Base-by-base conservation (phyloP, 2,888 invertebrate species). In the Agonopterix heracliana region DNA sequence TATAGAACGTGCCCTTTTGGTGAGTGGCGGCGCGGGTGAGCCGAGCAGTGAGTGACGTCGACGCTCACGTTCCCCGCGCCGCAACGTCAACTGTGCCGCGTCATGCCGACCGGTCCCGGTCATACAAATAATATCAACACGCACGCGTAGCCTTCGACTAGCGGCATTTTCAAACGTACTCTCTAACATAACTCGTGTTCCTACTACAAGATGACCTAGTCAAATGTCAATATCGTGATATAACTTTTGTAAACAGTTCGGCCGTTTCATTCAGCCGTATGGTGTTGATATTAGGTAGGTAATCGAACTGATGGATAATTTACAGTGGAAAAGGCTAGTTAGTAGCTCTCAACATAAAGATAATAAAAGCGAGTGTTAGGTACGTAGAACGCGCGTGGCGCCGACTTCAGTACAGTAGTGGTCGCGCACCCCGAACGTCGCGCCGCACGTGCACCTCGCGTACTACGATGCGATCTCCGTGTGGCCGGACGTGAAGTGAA, bases 1-100 rank as follows among this genome's bases (percentile, higher is more conserved):
- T 82, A 86, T 86, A 87, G 84, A 85, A 78, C 79, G 82, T 82
- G 82, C 78, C 81, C 84, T 82, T 83, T 80, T 67, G 63, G 71
- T 68, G 70, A 73, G 74, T 71, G 74, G 82, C 82, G 83, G 82
- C 84, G 85, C 84, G 84, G 81, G 81, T 80, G 80, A 82, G 79
- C 79, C 77, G 66, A 74, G 81, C 82, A 83, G 84, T 82, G 84
- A 79, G 74, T 77, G 59, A 70, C 75, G 77, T 78, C 77, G 79
- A 74, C 72, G 81, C 78, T 82, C 82, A 74, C 72, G 81, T 78
- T 82, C 82, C 83, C 84, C 84, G 81, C 81, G 82, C 84, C 74
- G 82, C 73, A 72, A 81, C 84, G 80, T 81, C 86, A 85, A 86
- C 86, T 85, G 73, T 41, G 74, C 75, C 78, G 77, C 77, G 82